Base-by-base conservation (phyloP, 2,888 invertebrate species). In the Ptilodon capucinus region DNA sequence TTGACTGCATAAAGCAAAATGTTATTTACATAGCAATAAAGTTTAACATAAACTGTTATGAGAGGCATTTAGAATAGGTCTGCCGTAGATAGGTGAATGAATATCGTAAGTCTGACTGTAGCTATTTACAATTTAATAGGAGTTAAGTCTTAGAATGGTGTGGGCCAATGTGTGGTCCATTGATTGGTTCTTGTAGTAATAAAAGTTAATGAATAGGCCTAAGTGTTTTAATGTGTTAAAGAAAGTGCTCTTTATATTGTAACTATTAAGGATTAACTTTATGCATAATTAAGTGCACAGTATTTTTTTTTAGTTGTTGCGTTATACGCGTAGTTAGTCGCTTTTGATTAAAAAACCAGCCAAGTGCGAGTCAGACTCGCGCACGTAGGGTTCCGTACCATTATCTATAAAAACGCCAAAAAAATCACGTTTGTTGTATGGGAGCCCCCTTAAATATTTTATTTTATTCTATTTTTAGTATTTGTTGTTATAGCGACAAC, bases 11-110 rank as follows among this genome's bases (percentile, higher is more conserved):
- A 7, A 7, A 38, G 1, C 8, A 2, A 19, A 13, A 9, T 1
- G 0, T 28, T 25, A 25, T 9, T 28, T n/a, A 39, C 39, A 48
- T 56, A 55, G 54, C 40, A 58, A 57, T 63, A 57, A 64, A 57
- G 34, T 40, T 45, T 44, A 13, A 35, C 54, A 57, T 63, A 53
- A 63, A 67, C 64, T 59, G 50, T 59, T 46, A 68, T 46, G 57
- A 54, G 58, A 52, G 25, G 47, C 25, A 54, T 23, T 48, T 44
- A 36, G 18, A 52, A 43, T 48, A 39, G 46, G 55, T 55, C 35
- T 49, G 19, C 44, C 8, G 42, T 36, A n/a, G 18, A 35, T 57
- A 62, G 59, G 57, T 60, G 42, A 66, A 68, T 60, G 51, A 53
- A 56, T 54, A 60, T 61, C 35, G 48, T 56, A 55, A 63, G 46